A percentile compares a stretch with the other conserved stretches of the same genome.
phyloP scores from a whole-genome alignment of 2,888 invertebrate genomes.

The Clusia tigrina region DNA sequence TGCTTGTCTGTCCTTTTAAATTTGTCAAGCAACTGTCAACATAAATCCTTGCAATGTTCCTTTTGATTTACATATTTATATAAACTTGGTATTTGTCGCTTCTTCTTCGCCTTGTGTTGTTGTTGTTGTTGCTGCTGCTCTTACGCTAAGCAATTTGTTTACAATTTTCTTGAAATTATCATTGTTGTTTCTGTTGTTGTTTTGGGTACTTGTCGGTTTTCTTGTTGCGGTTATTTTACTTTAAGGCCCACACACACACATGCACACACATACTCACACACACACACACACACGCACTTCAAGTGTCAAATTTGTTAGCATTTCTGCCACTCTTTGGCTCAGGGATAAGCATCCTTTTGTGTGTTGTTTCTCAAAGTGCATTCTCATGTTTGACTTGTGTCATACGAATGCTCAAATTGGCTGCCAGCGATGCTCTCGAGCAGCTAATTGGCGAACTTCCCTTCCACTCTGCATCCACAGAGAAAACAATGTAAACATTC shows the following conservation, averaged over 20 bases:
- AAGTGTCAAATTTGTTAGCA: background rate
- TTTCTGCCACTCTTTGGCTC: too few species aligned
- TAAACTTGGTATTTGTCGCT: constrained; percentile 34
- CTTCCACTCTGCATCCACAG: too few species aligned
- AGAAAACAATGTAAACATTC: too few species aligned
- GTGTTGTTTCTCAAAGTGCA: background rate
- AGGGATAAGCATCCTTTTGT: background rate
- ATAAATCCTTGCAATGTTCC: constrained; percentile 43
- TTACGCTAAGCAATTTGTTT: constrained; percentile 2
- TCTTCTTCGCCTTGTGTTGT: constrained; percentile 24
- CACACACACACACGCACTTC: background rate
- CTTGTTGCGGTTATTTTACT: background rate
- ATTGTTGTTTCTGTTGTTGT: background rate
- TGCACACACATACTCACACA: background rate
- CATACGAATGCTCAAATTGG: too few species aligned
- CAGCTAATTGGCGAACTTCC: too few species aligned
- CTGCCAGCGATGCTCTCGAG: too few species aligned
- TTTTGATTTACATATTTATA: constrained; percentile 21
- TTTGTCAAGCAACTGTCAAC: constrained; percentile 25
- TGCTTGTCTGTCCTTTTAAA: background rate
- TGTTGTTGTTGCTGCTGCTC: constrained; percentile 15
- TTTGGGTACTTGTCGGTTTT: background rate
- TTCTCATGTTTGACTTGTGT: background rate
- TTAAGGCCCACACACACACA: too few species aligned
- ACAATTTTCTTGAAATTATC: background rate